Base-by-base conservation (phyloP, 2,113 vertebrate genomes). In the Corythoichthys intestinalis region DNA sequence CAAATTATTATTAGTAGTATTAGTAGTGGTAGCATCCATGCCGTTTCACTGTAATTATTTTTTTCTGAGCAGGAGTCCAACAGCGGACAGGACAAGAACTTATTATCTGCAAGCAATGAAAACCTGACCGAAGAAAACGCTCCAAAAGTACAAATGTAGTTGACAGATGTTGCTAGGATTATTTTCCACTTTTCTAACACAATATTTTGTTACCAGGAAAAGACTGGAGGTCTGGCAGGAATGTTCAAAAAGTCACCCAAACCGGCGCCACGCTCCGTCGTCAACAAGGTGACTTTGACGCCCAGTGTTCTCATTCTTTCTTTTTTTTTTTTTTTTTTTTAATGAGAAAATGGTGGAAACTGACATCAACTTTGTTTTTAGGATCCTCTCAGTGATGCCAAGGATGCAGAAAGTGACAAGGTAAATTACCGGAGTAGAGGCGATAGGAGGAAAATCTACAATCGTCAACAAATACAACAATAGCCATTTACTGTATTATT, bases 161-260 rank as follows among this genome's bases (percentile, higher is more conserved):
- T 48, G 15, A 49, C 63, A 8, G 1, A 3, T 4, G 2, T n/a
- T 7, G 34, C 14, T 52, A 3, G 34, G 15, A 52, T 14, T 34
- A 0, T 17, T 37, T 15, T 15, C 48, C 3, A 34, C 35, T 9
- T 38, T 17, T 39, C 20, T 66, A 15, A 66, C 47, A 14, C 13
- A 17, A 66, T 13, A 17, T 66, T 49, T 39, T 12, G 3, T 66
- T 54, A 6, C 17, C 70, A 91, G 88, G 85, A 85, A 71, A 89
- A 88, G 65, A 61, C 66, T 0, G 79, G 78, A 68, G 85, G 76
- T 49, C 34, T 85, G 1, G 57, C 77, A 49, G 83, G 77, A 14
- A 47, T 86, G 48, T 88, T 88, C 47, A 90, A 72, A 57, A 85
- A 64, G 76, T 83, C 82, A 50, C 84, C 82, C 12, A 86, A 83